Evolutionary conservation across 2,797 vertebrate species (phyloP).

Genomic region (Toxotes lorentzi): DNA sequence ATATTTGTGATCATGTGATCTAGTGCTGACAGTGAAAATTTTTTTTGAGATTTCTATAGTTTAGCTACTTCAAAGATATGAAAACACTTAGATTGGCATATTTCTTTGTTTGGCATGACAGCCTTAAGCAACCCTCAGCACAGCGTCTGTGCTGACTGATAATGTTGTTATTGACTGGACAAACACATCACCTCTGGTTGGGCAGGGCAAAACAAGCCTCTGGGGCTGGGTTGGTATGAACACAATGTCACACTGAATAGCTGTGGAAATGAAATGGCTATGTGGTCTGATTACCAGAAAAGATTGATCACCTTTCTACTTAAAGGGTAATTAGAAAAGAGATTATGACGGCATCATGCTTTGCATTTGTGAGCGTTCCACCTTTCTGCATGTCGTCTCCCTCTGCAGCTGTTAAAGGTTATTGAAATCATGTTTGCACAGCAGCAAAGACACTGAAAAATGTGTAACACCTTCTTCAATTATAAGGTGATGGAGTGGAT

Average conservation of each 20-base stretch:
- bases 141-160: not conserved
- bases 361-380: not conserved
- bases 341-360: not conserved
- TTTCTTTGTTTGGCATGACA: not conserved
- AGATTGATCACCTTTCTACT: constrained; percentile 7
- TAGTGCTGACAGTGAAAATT: too few relatives aligned
- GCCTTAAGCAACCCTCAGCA: not conserved
- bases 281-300: not conserved
- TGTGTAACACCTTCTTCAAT: constrained; percentile 6
- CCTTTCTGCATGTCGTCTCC: not conserved
- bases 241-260: not conserved
- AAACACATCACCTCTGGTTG: not conserved
- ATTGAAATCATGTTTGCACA: constrained; percentile 3
- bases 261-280: not conserved
- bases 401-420: not conserved
- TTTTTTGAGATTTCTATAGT: too few relatives aligned
- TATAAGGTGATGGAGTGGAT: not conserved
- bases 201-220: not conserved
- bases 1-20: not conserved
- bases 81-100: not conserved
- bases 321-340: constrained; percentile 2
- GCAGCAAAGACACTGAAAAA: constrained; percentile 12
- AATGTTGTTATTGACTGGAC: not conserved
- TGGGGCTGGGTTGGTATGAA: not conserved
- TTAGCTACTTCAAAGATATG: not conserved